Conservation (phyloP, 53 echinoderm and acorn worm species). For the Apostichopus leukothele region DNA sequence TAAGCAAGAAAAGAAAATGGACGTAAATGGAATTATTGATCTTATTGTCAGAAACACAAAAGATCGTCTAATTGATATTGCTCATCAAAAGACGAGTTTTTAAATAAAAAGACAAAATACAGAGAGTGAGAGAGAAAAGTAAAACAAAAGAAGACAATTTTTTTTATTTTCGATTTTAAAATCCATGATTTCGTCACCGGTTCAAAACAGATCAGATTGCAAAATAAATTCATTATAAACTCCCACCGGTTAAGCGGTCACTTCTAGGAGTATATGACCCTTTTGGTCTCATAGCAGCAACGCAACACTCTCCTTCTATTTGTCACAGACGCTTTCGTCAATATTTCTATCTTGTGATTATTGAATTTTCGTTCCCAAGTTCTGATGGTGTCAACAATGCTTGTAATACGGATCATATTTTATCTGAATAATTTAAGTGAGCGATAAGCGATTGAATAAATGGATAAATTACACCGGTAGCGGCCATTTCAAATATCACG, state of each 20-base stretch:
- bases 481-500: slow-evolving; percentile 5
- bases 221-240: slow-evolving; percentile 15
- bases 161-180: not conserved
- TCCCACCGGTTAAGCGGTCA: slow-evolving; percentile 27
- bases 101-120: not conserved
- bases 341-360: slow-evolving; percentile 25
- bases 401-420: slow-evolving; percentile 24
- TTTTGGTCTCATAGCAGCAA: not conserved
- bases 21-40: not conserved
- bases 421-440: slow-evolving; percentile 34
- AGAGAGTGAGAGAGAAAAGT: not conserved
- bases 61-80: not conserved
- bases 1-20: not conserved
- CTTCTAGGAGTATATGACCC: not conserved
- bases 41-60: slow-evolving; percentile 6
- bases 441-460: slow-evolving; percentile 23
- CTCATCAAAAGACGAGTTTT: not conserved
- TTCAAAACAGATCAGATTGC: not conserved
- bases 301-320: not conserved
- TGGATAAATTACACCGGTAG: slow-evolving; percentile 35
- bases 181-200: not conserved
- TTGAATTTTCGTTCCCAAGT: slow-evolving; percentile 20
- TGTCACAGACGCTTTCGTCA: slow-evolving; percentile 15
- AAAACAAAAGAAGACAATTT: not conserved
- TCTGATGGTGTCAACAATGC: slow-evolving; percentile 23